A percentile compares a stretch with the other conserved stretches of the same genome.
Conservation (phyloP, 2,888 invertebrate genomes). For the Agrochola lychnidis region DNA sequence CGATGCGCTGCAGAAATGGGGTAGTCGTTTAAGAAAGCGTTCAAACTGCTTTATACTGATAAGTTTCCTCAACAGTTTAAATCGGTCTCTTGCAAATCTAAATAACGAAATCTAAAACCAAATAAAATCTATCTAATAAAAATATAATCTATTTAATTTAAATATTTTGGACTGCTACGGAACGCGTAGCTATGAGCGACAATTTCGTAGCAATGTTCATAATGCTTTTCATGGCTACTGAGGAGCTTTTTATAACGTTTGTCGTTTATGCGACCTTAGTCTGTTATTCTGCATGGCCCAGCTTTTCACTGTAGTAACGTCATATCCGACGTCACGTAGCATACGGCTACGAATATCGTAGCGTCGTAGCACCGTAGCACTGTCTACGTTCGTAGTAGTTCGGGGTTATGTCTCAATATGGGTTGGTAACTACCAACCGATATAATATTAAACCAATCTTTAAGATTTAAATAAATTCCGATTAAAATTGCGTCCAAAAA, state of each 20-base stretch:
- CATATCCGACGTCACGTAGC: conserved; percentile 24
- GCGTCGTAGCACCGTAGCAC: conserved; percentile 11
- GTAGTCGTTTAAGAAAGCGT: background rate
- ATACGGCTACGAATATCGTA: conserved; percentile 23
- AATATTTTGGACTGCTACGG: background rate
- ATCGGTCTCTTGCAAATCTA: background rate
- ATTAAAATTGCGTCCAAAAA: background rate
- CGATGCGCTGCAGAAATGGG: too few relatives aligned
- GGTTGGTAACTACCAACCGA: background rate
- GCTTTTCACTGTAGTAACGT: conserved; percentile 25
- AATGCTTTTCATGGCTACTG: background rate
- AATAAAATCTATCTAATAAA: too few relatives aligned
- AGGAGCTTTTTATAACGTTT: background rate
- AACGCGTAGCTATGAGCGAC: background rate
- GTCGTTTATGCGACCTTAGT: conserved; percentile 41
- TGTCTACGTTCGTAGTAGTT: background rate
- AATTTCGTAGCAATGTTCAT: background rate
- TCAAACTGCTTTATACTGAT: background rate
- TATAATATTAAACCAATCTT: background rate
- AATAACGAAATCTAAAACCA: too few relatives aligned
- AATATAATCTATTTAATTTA: too few relatives aligned
- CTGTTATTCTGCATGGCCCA: conserved; percentile 25
- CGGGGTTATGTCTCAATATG: background rate
- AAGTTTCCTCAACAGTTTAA: too few relatives aligned
- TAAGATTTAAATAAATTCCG: background rate